Conservation (phyloP, 2,113 vertebrate genomes). For the Centropus unirufus region DNA sequence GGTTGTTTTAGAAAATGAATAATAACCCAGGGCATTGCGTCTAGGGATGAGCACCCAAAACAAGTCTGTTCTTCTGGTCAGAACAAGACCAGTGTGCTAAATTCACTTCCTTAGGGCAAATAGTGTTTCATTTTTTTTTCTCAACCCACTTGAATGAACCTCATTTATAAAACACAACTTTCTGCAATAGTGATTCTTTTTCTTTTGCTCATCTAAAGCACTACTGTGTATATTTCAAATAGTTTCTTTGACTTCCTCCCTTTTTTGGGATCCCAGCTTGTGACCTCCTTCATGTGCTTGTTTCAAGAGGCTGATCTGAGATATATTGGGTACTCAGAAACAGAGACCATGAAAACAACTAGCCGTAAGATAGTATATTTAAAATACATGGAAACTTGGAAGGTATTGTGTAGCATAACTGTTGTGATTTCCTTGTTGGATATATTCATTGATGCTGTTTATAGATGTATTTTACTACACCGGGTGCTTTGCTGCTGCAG, state of each 20-base stretch:
- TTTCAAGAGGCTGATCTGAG: not conserved
- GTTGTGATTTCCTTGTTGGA: fast-evolving
- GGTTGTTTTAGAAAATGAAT: conserved; percentile 25
- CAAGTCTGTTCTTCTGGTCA: not conserved
- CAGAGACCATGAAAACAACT: not conserved
- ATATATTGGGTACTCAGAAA: not conserved
- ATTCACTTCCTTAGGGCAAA: not conserved
- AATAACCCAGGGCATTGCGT: not conserved
- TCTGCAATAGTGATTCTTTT: not conserved
- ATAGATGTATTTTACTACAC: not conserved
- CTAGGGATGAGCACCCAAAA: not conserved
- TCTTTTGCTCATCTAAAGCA: not conserved
- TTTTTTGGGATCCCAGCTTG: not conserved
- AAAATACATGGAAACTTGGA: not conserved
- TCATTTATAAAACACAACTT: not conserved
- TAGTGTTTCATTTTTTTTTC: not conserved
- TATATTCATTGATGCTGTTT: not conserved
- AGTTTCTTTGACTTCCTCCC: not conserved
- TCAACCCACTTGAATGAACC: not conserved
- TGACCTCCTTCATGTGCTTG: not conserved
- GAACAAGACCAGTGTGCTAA: not conserved
- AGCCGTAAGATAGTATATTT: not conserved
- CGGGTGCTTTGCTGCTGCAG: not conserved
- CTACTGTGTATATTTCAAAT: not conserved
- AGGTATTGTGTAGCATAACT: fast-evolving